Conservation (phyloP, 1,140 invertebrate species). For the Brachionus manjavacas region DNA sequence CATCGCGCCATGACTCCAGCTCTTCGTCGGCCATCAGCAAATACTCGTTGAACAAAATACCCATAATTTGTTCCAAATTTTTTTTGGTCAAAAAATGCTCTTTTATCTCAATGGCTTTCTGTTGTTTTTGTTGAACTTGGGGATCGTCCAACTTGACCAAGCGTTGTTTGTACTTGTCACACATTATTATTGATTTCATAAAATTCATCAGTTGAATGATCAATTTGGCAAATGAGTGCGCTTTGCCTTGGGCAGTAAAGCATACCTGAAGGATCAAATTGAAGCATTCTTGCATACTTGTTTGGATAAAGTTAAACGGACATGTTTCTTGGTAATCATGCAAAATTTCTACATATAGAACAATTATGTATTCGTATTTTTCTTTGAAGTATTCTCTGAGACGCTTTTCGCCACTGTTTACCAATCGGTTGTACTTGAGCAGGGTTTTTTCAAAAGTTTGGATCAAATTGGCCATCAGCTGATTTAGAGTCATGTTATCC, state of each 20-base stretch:
- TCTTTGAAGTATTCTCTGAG: slow-evolving; percentile 30
- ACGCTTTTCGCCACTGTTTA: not conserved
- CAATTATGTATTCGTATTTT: slow-evolving; percentile 40
- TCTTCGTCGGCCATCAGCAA: slow-evolving; percentile 77
- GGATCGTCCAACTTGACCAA: slow-evolving; percentile 11
- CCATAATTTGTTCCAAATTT: slow-evolving; percentile 71
- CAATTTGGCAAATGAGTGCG: slow-evolving; percentile 60
- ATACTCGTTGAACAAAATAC: slow-evolving; percentile 77
- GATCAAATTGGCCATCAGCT: not conserved
- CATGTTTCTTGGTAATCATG: slow-evolving; percentile 32
- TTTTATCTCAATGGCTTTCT: slow-evolving; percentile 67
- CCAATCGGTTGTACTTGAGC: not conserved
- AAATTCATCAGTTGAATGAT: slow-evolving; percentile 82
- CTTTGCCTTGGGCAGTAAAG: slow-evolving; percentile 25
- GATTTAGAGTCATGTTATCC: not conserved
- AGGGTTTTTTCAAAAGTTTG: slow-evolving; percentile 9
- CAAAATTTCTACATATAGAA: slow-evolving; percentile 6
- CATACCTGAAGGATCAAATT: slow-evolving; percentile 33
- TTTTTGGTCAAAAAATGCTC: slow-evolving; percentile 68
- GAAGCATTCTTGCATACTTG: slow-evolving; percentile 4
- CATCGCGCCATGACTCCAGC: slow-evolving; percentile 77
- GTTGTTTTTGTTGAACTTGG: not conserved
- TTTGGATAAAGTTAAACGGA: slow-evolving; percentile 35
- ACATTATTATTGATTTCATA: slow-evolving; percentile 74
- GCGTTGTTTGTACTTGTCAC: slow-evolving; percentile 66